Evolutionary conservation across 2,797 vertebrate genomes (phyloP).

Genomic region (Danio kyathit): DNA sequence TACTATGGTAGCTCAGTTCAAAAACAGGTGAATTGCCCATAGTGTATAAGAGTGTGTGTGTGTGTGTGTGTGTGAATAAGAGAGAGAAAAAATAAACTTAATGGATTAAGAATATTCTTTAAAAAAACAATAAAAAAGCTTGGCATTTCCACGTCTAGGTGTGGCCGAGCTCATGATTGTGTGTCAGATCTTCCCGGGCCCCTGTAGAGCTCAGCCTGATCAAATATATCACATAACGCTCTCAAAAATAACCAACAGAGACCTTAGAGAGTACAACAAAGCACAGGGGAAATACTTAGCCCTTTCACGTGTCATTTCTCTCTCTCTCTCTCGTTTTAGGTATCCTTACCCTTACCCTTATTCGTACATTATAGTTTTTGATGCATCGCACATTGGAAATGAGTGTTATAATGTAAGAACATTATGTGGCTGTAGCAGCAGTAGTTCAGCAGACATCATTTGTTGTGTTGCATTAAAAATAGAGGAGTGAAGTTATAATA

Average conservation of each 20-base stretch:
- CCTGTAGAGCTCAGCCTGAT: not conserved
- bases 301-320: not conserved
- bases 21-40: too few relatives aligned
- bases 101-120: too few relatives aligned
- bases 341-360: too few relatives aligned
- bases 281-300: conserved; percentile 35
- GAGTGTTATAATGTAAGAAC: conserved; percentile 34
- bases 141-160: not conserved
- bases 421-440: conserved; percentile 19
- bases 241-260: not conserved
- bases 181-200: not conserved
- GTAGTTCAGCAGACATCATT: conserved; percentile 3
- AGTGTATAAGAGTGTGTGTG: too few relatives aligned
- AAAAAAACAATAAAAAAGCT: too few relatives aligned
- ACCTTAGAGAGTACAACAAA: conserved; percentile 18
- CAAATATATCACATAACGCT: conserved; percentile 4
- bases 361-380: conserved; percentile 13
- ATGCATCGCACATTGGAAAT: conserved; percentile 14
- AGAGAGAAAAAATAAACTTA: too few relatives aligned
- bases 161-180: not conserved
- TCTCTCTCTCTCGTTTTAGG: not conserved
- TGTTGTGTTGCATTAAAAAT: conserved; percentile 45
- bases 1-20: too few relatives aligned
- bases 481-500: conserved; percentile 18
- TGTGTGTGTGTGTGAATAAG: too few relatives aligned